A percentile compares a stretch with the other conserved stretches of the same genome.
These are phyloP conservation scores for Lepus oiostolus DNA, from an alignment of 2,797 vertebrate species.

Conservation along the genomic window DNA sequence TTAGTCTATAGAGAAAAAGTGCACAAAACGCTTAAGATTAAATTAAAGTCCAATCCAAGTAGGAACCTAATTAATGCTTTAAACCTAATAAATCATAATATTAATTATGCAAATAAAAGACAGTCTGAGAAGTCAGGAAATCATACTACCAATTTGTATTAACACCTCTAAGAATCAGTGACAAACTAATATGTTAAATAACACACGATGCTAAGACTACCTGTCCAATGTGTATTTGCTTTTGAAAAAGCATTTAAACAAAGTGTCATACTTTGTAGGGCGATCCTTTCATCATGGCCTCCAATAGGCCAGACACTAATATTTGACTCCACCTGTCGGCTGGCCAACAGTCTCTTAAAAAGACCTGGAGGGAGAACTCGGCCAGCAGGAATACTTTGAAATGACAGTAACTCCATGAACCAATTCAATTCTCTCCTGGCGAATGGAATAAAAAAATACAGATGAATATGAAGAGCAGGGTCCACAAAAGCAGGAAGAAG, in stretches of 20 bases:
- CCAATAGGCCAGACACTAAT: not conserved
- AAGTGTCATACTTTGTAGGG: not conserved
- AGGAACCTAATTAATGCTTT: slow-evolving; percentile 41
- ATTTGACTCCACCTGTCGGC: not conserved
- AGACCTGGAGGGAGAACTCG: not conserved
- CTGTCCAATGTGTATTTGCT: not conserved
- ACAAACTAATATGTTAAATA: not conserved
- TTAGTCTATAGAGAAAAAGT: slow-evolving; percentile 50
- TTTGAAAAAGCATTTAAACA: slow-evolving; percentile 29
- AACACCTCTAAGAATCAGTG: not conserved
- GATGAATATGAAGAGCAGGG: not conserved
- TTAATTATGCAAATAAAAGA: not conserved
- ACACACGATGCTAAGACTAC: not conserved
- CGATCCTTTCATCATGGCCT: not conserved
- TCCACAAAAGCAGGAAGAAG: not conserved
- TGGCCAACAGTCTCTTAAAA: not conserved
- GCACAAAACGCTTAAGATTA: slow-evolving; percentile 49
- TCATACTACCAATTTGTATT: slow-evolving; percentile 4
- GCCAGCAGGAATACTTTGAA: not conserved
- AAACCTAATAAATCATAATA: slow-evolving; percentile 17
- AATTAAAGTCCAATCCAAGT: slow-evolving; percentile 38
- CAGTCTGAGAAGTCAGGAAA: slow-evolving; percentile 21
- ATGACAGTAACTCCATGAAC: not conserved
- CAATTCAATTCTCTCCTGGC: not conserved
- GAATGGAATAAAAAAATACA: not conserved